These are phyloP conservation scores for Malaclemys terrapin DNA, from an alignment of 2,113 vertebrate genomes.

Conservation along the genomic window DNA sequence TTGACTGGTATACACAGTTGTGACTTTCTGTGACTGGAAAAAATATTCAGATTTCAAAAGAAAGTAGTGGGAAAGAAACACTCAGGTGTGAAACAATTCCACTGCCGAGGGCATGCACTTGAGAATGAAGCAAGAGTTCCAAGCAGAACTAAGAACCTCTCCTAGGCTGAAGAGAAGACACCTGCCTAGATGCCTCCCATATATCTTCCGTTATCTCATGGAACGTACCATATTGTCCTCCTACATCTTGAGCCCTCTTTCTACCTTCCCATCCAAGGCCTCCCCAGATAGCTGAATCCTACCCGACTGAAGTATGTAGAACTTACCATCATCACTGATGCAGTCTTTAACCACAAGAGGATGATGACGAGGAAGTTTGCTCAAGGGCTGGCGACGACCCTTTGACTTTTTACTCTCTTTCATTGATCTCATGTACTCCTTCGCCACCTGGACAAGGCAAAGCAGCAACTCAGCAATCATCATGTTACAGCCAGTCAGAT, in stretches of 20 bases:
- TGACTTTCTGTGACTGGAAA: not conserved
- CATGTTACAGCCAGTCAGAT: accelerated
- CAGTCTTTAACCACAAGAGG: constrained; percentile 90
- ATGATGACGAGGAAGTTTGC: constrained; percentile 92
- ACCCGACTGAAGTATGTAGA: not conserved
- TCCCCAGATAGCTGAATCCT: not conserved
- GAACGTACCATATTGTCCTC: not conserved
- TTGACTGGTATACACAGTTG: not conserved
- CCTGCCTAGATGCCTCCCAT: not conserved
- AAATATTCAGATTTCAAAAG: not conserved
- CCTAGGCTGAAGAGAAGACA: not conserved
- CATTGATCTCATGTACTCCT: constrained; percentile 84
- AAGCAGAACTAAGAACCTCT: not conserved
- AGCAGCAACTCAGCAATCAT: constrained; percentile 23
- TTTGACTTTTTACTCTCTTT: constrained; percentile 87
- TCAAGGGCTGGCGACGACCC: constrained; percentile 88
- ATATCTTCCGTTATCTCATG: accelerated
- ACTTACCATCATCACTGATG: constrained; percentile 91
- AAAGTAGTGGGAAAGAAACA: not conserved
- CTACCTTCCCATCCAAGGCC: not conserved
- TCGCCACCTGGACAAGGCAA: constrained; percentile 80
- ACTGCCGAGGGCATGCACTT: not conserved
- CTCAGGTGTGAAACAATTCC: not conserved
- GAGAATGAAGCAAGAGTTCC: not conserved
- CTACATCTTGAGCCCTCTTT: not conserved